Evolutionary conservation across 1,140 invertebrate species (phyloP), one percentile per base, ranked within the genome.

Genomic region (Teleopsis dalmanni): DNA sequence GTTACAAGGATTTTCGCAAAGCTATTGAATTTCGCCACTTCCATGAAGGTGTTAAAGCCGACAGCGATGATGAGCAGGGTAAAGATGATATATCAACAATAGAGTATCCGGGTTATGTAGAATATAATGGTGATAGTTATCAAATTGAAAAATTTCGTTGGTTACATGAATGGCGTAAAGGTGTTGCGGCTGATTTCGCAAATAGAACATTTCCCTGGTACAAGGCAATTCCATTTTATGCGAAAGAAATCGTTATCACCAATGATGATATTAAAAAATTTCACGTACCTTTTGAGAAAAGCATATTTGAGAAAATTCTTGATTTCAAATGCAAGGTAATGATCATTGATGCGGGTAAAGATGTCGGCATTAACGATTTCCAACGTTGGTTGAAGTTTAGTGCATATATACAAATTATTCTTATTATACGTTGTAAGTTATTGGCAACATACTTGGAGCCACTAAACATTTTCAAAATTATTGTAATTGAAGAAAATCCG

Each of bases 121-220:
- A n/a, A n/a, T n/a, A n/a, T n/a, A n/a, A n/a, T n/a, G n/a, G n/a
- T n/a, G n/a, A n/a, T n/a, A n/a, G n/a, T n/a, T n/a, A n/a, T n/a
- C n/a, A n/a, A n/a, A n/a, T n/a, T n/a, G 55, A 36, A 35, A 56
- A 2, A 7, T 34, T 0, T 7, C 35, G 0, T 13, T 58, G 14
- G 23, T 47, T 1, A 9, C 18, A 14, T n/a, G 46, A 59, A 8
- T 45, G 41, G 0, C 55, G 59, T 1, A 53, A 64, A 40, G 55
- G 47, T n/a, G 25, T 67, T 43, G 64, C 63, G 3, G 55, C 56
- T 29, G 42, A 50, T 31, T 66, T 64, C 33, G 56, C 55, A 43
- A 62, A 67, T 27, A 57, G 64, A 1, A 44, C 19, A 1, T 57
- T 50, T 44, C 64, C 64, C 3, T 66, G 64, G 63, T 62, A 58